phyloP scores from a whole-genome alignment of 1,140 invertebrate species.

The Tetragonula clypearis region DNA sequence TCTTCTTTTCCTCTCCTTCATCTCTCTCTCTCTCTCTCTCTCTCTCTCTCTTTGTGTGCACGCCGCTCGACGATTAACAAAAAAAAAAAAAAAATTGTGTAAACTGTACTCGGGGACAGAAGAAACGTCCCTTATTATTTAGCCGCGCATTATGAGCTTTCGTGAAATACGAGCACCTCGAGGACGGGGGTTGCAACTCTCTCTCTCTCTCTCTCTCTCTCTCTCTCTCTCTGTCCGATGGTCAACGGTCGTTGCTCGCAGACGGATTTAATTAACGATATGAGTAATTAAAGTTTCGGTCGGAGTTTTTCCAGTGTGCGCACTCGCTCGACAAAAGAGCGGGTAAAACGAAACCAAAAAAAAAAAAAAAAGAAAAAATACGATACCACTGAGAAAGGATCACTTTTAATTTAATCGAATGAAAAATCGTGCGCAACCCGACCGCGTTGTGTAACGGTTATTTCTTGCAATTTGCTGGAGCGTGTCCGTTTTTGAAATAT shows the following conservation, averaged over 20 bases:
- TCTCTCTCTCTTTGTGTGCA: no score
- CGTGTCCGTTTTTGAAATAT: slow-evolving; percentile 1
- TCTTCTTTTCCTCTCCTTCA: not conserved
- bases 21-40: no score
- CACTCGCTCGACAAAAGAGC: not conserved
- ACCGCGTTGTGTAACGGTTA: not conserved
- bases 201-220: no score
- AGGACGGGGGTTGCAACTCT: not conserved
- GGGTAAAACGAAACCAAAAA: not conserved
- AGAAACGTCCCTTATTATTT: slow-evolving; percentile 64
- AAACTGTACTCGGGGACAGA: slow-evolving; percentile 19
- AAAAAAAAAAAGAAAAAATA: not conserved
- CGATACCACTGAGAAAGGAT: not conserved
- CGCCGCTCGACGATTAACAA: not conserved
- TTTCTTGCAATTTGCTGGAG: not conserved
- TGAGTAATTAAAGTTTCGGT: slow-evolving; percentile 56
- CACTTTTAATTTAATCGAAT: slow-evolving; percentile 32
- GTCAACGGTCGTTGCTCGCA: slow-evolving; percentile 46
- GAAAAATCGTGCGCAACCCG: slow-evolving; percentile 7
- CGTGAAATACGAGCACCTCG: slow-evolving; percentile 46
- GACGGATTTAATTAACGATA: slow-evolving; percentile 63
- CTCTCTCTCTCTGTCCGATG: not conserved
- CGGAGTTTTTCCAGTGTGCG: not conserved
- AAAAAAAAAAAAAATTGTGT: slow-evolving; percentile 41
- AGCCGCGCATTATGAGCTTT: slow-evolving; percentile 63